A percentile compares a stretch with the other conserved stretches of the same genome.
Evolutionary conservation across 2,113 vertebrate genomes (phyloP).

Genomic region (Vireo altiloquus): DNA sequence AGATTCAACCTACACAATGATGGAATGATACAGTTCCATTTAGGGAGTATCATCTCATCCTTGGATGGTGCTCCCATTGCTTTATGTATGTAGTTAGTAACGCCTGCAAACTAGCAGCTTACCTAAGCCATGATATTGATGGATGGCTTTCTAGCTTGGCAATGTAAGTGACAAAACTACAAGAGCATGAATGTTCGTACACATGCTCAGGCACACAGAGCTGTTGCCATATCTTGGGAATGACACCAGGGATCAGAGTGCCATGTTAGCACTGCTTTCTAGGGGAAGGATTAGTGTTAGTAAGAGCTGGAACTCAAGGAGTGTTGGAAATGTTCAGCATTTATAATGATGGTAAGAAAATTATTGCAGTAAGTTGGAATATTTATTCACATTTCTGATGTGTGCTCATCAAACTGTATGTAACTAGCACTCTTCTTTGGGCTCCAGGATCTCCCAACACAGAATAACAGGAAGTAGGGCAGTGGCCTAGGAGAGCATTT

Average conservation of each 20-base stretch:
- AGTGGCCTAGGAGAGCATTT: background rate
- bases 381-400: background rate
- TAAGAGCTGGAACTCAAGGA: background rate
- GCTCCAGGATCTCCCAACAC: background rate
- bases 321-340: background rate
- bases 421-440: background rate
- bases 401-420: background rate
- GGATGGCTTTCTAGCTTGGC: background rate
- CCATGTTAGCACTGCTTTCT: background rate
- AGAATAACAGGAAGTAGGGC: background rate
- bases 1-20: background rate
- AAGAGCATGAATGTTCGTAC: background rate
- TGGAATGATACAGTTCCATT: background rate
- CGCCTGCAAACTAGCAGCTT: background rate
- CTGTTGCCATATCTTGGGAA: background rate
- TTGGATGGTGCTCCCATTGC: background rate
- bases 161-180: background rate
- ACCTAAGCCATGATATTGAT: background rate
- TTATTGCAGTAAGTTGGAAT: fast-evolving
- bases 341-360: background rate
- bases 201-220: fast-evolving
- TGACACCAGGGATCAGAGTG: background rate
- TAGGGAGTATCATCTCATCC: background rate
- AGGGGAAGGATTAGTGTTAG: background rate
- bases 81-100: background rate